These are phyloP conservation scores for Phthorimaea operculella DNA, from an alignment of 1,140 invertebrate species.

Conservation along the genomic window DNA sequence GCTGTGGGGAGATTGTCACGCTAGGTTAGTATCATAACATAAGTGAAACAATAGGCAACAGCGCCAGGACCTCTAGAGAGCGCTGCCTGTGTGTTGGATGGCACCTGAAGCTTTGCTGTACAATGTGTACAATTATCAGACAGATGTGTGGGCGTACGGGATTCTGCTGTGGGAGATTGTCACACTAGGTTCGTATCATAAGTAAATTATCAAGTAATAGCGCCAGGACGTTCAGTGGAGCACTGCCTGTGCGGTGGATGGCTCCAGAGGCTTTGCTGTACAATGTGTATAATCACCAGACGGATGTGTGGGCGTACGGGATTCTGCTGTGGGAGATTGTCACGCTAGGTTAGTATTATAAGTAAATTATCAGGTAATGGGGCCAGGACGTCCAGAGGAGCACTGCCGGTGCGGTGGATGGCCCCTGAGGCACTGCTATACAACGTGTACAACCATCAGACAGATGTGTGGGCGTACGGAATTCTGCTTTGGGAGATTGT, in stretches of 20 bases:
- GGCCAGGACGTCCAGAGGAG: conserved; percentile 69
- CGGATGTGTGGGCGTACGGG: conserved; percentile 90
- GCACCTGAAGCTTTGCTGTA: conserved; percentile 85
- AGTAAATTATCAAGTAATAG: too few species aligned
- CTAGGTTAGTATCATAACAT: conserved; percentile 70
- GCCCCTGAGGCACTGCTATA: conserved; percentile 85
- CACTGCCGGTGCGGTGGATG: conserved; percentile 88
- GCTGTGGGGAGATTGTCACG: conserved; percentile 89
- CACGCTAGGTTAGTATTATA: conserved; percentile 72
- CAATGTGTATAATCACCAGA: conserved; percentile 81
- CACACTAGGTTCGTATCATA: conserved; percentile 72
- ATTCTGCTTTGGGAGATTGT: conserved; percentile 90
- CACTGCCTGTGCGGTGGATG: conserved; percentile 88
- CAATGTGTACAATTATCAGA: conserved; percentile 81
- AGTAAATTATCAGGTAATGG: too few species aligned
- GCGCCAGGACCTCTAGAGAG: conserved; percentile 68
- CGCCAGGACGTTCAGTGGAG: conserved; percentile 71
- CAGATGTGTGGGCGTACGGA: conserved; percentile 90
- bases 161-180: conserved; percentile 90
- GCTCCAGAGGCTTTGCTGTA: conserved; percentile 85
- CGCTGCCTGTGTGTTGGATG: conserved; percentile 88
- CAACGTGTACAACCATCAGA: conserved; percentile 81
- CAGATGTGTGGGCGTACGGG: conserved; percentile 90
- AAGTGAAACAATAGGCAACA: too few species aligned
- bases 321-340: conserved; percentile 90